Percentiles rank a stretch among this genome's conserved stretches.
Conservation (phyloP, 1,140 invertebrate genomes). For the Chironomus tepperi region DNA sequence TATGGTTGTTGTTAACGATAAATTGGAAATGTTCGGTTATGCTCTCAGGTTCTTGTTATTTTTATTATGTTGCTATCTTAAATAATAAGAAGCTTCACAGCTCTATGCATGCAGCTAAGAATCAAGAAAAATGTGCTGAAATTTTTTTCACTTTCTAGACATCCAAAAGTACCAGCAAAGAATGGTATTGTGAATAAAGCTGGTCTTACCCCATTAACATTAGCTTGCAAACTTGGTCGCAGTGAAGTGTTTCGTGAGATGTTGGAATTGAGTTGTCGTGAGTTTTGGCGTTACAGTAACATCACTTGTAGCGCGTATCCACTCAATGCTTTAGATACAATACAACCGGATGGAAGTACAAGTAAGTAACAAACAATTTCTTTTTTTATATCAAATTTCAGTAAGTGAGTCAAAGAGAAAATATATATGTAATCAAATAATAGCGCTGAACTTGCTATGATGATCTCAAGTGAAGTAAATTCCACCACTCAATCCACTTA, state of each 20-base stretch:
- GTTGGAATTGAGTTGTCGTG: conserved; percentile 88
- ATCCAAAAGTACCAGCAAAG: conserved; percentile 85
- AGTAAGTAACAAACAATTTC: conserved; percentile 53
- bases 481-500: neutral
- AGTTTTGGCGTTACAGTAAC: conserved; percentile 98
- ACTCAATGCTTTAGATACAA: conserved; percentile 89
- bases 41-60: conserved; percentile 52
- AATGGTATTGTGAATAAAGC: conserved; percentile 79
- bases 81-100: neutral
- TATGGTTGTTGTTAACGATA: conserved; percentile 96
- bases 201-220: conserved; percentile 89
- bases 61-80: neutral
- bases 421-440: neutral
- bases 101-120: neutral
- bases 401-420: neutral
- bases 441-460: neutral
- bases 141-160: conserved; percentile 42
- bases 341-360: conserved; percentile 85
- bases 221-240: conserved; percentile 91
- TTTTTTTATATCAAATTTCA: neutral
- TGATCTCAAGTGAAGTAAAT: neutral
- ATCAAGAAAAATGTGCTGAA: neutral
- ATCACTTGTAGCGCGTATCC: conserved; percentile 99
- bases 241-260: conserved; percentile 96
- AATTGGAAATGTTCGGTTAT: conserved; percentile 96